Evolutionary conservation across 2,888 invertebrate species (phyloP).

Genomic region (Papilio protenor): DNA sequence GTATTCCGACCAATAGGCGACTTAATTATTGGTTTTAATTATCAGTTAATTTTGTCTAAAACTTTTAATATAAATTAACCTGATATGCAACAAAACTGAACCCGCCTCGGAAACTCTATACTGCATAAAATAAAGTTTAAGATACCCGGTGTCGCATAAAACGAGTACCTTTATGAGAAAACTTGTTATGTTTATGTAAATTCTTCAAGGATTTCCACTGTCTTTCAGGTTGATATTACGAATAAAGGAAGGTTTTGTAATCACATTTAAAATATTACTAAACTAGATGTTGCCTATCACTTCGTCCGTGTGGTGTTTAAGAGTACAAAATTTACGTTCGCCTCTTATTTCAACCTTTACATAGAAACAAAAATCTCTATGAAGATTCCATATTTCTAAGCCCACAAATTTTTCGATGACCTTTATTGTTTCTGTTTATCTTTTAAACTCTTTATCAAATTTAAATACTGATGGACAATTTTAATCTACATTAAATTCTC

Average conservation of each 20-base stretch:
- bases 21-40: not conserved
- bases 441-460: too few relatives aligned
- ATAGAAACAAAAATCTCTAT: too few relatives aligned
- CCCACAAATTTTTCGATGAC: too few relatives aligned
- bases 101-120: slow-evolving; percentile 14
- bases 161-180: slow-evolving; percentile 34
- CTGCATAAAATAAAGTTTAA: slow-evolving; percentile 23
- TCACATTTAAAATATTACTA: not conserved
- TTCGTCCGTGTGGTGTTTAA: too few relatives aligned
- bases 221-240: not conserved
- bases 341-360: too few relatives aligned
- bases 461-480: too few relatives aligned
- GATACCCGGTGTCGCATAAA: slow-evolving; percentile 19
- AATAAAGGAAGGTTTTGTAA: not conserved
- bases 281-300: not conserved
- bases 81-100: slow-evolving; percentile 24
- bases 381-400: too few relatives aligned
- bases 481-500: too few relatives aligned
- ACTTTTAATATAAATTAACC: slow-evolving; percentile 1
- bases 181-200: slow-evolving; percentile 28
- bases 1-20: too few relatives aligned
- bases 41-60: not conserved
- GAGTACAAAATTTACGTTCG: too few relatives aligned
- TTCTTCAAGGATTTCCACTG: slow-evolving; percentile 4
- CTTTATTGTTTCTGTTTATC: too few relatives aligned